Evolutionary conservation across 2,888 invertebrate genomes (phyloP), one percentile per base, ranked within the genome.

Genomic region (Laothoe populi): DNA sequence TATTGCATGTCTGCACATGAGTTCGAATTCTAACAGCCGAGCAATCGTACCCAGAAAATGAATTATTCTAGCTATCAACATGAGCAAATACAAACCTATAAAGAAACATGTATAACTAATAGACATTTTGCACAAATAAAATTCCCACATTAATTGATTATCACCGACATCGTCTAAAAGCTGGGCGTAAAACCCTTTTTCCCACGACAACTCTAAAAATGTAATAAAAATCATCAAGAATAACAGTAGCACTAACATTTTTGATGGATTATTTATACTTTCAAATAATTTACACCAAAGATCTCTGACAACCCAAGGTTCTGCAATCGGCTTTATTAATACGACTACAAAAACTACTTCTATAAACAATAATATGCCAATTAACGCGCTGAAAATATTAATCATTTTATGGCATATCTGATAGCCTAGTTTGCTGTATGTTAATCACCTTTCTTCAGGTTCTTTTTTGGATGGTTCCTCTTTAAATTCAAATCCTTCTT

Each of bases 1-100:
- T 65, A 90, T 80, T 0, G 88, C 80, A 69, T 87, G 73, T 64
- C 88, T 71, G 63, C 88, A 90, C 89, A 87, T 88, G 0, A 87
- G 49, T 65, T 90, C 89, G 66, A 84, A 90, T 62, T 90, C 90
- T 1, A 90, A 63, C 42, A 88, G 66, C 5, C 83, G 73, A 31
- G 88, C 87, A 2, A 88, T 72, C 0, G 68, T 71, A 5, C 81
- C 73, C 1, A 81, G 61, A 48, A 78, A 80, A 16, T 81, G 71
- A 21, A 73, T 64, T 1, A 88, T 65, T 63, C 84, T 83, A 61
- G 84, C 84, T 59, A 88, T 83, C 5, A 86, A 57, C 42, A 84
- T 63, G 8, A 86, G 67, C 2, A 86, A 68, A 61, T 78, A 88
- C 0, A 84, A 4, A 1, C 79, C 69, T 45, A 83, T 70, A 10